Evolutionary conservation across 2,888 invertebrate species (phyloP), one percentile per base, ranked within the genome.

Genomic region (Serripes groenlandicus): DNA sequence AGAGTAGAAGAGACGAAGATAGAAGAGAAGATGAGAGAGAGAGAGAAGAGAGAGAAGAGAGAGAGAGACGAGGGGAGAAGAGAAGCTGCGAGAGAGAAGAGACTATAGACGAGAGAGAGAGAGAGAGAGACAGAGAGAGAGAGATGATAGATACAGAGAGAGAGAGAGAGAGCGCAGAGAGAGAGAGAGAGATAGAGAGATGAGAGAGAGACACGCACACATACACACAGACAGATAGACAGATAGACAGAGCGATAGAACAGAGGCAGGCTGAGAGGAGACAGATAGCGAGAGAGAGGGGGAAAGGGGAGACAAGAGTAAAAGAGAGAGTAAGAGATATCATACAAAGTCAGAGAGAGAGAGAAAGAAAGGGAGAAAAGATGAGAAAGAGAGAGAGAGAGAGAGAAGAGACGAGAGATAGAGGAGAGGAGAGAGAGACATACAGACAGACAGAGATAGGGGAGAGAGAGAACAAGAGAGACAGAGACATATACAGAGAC

Each of bases 61-160:
- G 58, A 58, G 58, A 58, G 58, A 58, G 58, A 9, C 15, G n/a
- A 18, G 58, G 26, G 58, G n/a, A 23, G n/a, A 23, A 58, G 58
- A 58, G 58, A 58, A 7, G n/a, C 7, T 18, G 58, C 9, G 23
- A 58, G 58, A 58, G 58, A 58, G n/a, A 18, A 7, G n/a, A 23
- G 26, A 7, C 9, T 7, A 58, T 11, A 58, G 58, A 23, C n/a
- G 58, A 58, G 23, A 58, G n/a, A 58, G n/a, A 58, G 58, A 58
- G 18, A 58, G 66, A 66, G 18, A 66, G 34, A 28, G 28, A 62
- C 9, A n/a, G 30, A 62, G 26, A 30, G 62, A 62, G 26, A 9
- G 62, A 11, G 26, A 7, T 11, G 30, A 18, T 11, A n/a, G 23
- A n/a, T n/a, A n/a, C n/a, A n/a, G n/a, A n/a, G n/a, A n/a, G n/a